Conservation (phyloP, 2,797 vertebrate species). For the Enteromius thamalakanensis region DNA sequence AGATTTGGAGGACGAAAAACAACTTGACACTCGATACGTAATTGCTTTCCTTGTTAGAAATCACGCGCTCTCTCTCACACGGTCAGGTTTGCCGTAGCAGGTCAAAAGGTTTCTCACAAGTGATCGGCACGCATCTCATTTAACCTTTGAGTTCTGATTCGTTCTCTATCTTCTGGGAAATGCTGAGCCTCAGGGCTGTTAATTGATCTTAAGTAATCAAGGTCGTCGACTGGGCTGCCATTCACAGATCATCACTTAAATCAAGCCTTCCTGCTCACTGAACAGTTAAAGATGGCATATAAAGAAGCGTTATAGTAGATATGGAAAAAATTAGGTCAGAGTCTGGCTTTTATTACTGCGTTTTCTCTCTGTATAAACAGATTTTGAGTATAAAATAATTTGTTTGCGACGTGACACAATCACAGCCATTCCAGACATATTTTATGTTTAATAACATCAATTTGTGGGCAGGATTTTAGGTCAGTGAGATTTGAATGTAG, state of each 20-base stretch:
- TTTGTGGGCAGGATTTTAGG: background rate
- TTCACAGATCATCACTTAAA: background rate
- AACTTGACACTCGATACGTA: constrained; percentile 8
- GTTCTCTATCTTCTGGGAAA: constrained; percentile 19
- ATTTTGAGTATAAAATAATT: background rate
- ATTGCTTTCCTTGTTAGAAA: constrained; percentile 26
- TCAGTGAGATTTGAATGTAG: background rate
- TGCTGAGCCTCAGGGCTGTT: background rate
- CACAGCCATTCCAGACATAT: background rate
- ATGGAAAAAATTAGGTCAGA: constrained; percentile 51
- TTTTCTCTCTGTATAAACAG: background rate
- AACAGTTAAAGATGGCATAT: constrained; percentile 4
- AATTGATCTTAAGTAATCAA: background rate
- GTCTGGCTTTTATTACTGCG: constrained; percentile 26
- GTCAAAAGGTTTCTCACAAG: constrained; percentile 10
- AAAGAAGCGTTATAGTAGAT: constrained; percentile 1
- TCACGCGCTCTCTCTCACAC: constrained; percentile 15
- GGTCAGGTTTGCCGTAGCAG: background rate
- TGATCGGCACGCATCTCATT: constrained; percentile 7
- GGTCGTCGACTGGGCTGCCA: background rate
- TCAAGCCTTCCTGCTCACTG: constrained; percentile 9
- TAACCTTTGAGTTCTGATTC: constrained; percentile 22
- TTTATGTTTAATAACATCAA: background rate
- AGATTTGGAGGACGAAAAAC: constrained; percentile 33
- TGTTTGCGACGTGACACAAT: background rate